Evolutionary conservation across 2,113 vertebrate species (phyloP).

Genomic region (Varanus salvator): DNA sequence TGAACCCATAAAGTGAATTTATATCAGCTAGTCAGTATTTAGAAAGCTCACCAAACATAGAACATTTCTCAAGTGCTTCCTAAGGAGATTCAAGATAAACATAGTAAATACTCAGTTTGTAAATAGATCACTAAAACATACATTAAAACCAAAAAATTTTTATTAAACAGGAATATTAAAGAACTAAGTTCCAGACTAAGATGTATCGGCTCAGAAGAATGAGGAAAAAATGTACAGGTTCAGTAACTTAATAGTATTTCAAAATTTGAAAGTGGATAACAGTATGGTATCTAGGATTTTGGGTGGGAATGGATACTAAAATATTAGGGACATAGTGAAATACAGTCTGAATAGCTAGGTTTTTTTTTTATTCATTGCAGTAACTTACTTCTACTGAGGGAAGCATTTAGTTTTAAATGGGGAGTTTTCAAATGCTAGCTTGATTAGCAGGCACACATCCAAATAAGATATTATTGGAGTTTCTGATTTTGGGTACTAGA

Average conservation of each 20-base stretch:
- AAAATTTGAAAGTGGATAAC: not conserved
- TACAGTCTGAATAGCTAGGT: too few species aligned
- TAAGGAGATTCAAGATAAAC: slow-evolving; percentile 33
- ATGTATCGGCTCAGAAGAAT: slow-evolving; percentile 27
- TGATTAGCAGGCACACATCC: too few species aligned
- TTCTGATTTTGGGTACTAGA: too few species aligned
- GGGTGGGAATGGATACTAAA: too few species aligned
- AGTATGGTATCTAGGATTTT: too few species aligned
- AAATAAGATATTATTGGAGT: too few species aligned
- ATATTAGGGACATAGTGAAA: too few species aligned
- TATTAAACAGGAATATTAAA: slow-evolving; percentile 36
- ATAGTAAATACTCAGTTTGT: slow-evolving; percentile 36
- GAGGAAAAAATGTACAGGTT: not conserved
- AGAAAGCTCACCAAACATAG: not conserved
- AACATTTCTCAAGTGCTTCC: slow-evolving; percentile 38
- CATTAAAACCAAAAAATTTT: not conserved
- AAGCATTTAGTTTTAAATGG: too few species aligned
- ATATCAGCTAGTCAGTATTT: slow-evolving; percentile 57
- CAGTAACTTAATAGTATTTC: not conserved
- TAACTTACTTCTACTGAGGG: too few species aligned
- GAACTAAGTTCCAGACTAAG: slow-evolving; percentile 43
- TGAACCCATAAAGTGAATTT: slow-evolving; percentile 26
- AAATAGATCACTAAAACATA: slow-evolving; percentile 8
- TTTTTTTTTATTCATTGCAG: too few species aligned
- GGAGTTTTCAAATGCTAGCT: too few species aligned